Conservation (phyloP, 1,140 invertebrate species). For the Drosophila biarmipes region DNA sequence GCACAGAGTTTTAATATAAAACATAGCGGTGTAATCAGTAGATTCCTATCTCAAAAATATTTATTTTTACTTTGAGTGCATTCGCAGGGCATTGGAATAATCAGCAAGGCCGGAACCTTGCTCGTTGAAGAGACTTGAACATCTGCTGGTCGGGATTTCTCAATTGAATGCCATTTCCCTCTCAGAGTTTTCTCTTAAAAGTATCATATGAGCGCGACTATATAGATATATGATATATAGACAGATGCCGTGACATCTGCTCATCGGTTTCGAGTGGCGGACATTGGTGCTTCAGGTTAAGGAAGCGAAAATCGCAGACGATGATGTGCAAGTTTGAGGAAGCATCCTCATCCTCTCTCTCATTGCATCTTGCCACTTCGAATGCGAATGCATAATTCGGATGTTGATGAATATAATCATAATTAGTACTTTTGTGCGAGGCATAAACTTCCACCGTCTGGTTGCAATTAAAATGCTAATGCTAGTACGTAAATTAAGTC, state of each 20-base stretch:
- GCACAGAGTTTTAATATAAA: constrained; percentile 20
- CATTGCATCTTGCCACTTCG: constrained; percentile 39
- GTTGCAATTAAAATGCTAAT: constrained; percentile 67
- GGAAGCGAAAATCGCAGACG: constrained; percentile 62
- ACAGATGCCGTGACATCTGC: constrained; percentile 58
- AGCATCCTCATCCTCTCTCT: constrained; percentile 55
- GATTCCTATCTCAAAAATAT: constrained; percentile 13
- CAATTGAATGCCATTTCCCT: neutral
- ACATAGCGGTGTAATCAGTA: constrained; percentile 17
- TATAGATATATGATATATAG: constrained; percentile 23
- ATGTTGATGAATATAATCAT: constrained; percentile 33
- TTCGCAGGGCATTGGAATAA: constrained; percentile 22
- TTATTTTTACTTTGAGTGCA: neutral
- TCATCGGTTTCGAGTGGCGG: constrained; percentile 47
- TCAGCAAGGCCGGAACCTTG: constrained; percentile 18
- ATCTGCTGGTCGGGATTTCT: constrained; percentile 16
- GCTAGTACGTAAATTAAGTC: constrained; percentile 55
- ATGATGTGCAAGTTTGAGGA: constrained; percentile 62
- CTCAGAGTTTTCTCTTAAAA: neutral
- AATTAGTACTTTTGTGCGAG: constrained; percentile 25
- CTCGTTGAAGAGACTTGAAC: constrained; percentile 17
- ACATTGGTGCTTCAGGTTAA: constrained; percentile 64
- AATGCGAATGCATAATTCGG: constrained; percentile 44
- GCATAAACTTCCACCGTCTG: constrained; percentile 21
- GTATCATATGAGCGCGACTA: constrained; percentile 16